Evolutionary conservation across 2,888 invertebrate genomes (phyloP), one percentile per base, ranked within the genome.

Genomic region (Macrophya annulata): DNA sequence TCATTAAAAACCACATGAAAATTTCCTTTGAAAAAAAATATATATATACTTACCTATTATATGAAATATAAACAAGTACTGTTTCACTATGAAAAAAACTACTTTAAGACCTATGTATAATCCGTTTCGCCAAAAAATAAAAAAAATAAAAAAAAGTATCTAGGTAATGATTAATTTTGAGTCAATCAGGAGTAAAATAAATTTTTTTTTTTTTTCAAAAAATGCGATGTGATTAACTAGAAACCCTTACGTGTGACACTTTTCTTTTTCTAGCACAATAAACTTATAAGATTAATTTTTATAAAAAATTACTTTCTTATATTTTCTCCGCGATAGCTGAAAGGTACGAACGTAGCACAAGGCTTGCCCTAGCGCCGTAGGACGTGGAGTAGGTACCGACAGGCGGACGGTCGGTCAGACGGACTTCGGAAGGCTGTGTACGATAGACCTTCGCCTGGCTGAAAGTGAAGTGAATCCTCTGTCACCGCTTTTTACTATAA

Each of bases 391-490:
- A 45, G n/a, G n/a, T n/a, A n/a, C n/a, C n/a, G n/a, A n/a, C 43
- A 25, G 31, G 6, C 45, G 4, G 21, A 25, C 77, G 55, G 77
- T 21, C 81, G 21, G 62, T 81, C 21, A 81, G 62, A 62, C 59
- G 59, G 62, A 81, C 43, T 45, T 68, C 68, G 68, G 45, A 62
- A 65, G 83, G 71, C 71, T 68, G 65, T 43, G 45, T 51, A 43
- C 68, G 48, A 71, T 83, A 68, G 83, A 83, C 83, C 83, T 83
- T 83, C 83, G 83, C 45, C 83, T 83, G 68, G 83, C 71, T 83
- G 83, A 83, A 83, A 83, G 83, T 83, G 83, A 83, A 83, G 83
- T 83, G 83, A 83, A 83, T 83, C 83, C 83, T 83, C 83, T 83
- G 68, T 83, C 83, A 83, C 83, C 65, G 48, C 83, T 83, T 83